Evolutionary conservation across 1,140 invertebrate species (phyloP), one percentile per base, ranked within the genome.

Genomic region (Acromyrmex charruanus): DNA sequence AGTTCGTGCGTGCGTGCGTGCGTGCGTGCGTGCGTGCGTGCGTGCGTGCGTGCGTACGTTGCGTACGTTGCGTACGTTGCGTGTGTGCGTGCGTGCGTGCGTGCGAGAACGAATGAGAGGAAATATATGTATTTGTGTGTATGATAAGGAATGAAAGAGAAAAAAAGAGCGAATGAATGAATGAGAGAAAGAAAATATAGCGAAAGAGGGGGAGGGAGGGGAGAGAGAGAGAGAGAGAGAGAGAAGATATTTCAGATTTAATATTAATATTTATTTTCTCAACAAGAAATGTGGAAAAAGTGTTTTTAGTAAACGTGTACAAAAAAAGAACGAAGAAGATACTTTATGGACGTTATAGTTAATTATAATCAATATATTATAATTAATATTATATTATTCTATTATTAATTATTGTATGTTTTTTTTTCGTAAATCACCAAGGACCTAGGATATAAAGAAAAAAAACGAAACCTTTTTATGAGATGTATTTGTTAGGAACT

Each of bases 201-300:
- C 35, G 35, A 39, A 0, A 7, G 39, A 12, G 39, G 10, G 39
- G 31, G 39, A 61, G 9, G 21, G 9, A 7, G 18, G 44, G n/a
- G 80, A 85, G 21, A 59, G 35, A 85, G 16, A 72, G 91, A 92
- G 80, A 85, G 21, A 59, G 35, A 85, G 16, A 72, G 91, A 92
- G 92, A 90, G 89, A 93, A 93, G 92, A 94, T 92, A 92, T 92
- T 94, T 94, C 94, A 94, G 92, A 94, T 94, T 94, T 94, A 94
- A 94, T 94, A 93, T 94, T 94, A 94, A 93, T 94, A 94, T 94
- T 94, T 94, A 94, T 94, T 94, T 94, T 94, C 94, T 94, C 94
- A 94, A 93, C 92, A 92, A 89, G 91, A 93, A 87, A 88, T 84
- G 90, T 86, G 91, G 85, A 91, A 93, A 91, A 92, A 93, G 93